Conservation (phyloP, 2,113 vertebrate genomes). For the Poicephalus meyeri region DNA sequence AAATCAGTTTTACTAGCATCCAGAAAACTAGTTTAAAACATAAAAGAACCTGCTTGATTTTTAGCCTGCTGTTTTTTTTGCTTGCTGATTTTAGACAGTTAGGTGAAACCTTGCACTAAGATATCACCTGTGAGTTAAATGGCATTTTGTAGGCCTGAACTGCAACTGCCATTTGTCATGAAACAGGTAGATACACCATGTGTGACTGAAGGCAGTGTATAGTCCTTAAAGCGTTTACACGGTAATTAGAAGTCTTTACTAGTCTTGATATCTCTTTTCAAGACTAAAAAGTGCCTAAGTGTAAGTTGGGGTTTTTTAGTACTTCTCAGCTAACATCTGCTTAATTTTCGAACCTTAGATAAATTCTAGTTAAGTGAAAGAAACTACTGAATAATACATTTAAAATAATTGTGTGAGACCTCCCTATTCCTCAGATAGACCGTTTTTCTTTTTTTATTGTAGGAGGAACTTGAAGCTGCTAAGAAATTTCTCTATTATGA, state of each 20-base stretch:
- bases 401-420: background rate
- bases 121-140: background rate
- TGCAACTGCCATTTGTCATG: background rate
- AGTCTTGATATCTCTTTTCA: background rate
- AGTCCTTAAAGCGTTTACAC: background rate
- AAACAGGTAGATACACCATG: rapidly evolving
- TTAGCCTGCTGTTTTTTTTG: background rate
- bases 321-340: background rate
- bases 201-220: background rate
- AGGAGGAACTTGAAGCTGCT: constrained; percentile 89
- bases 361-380: constrained; percentile 10
- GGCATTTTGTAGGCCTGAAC: background rate
- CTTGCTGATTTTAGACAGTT: background rate
- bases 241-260: background rate
- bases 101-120: background rate
- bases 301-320: background rate
- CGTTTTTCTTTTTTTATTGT: background rate
- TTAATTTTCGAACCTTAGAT: background rate
- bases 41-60: background rate
- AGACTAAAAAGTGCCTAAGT: background rate
- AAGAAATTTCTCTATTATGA: constrained; percentile 90
- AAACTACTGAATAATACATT: constrained; percentile 6
- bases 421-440: background rate
- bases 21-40: background rate
- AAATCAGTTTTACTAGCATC: background rate